phyloP scores from a whole-genome alignment of 2,888 invertebrate genomes.

The Acrobeloides nanus region DNA sequence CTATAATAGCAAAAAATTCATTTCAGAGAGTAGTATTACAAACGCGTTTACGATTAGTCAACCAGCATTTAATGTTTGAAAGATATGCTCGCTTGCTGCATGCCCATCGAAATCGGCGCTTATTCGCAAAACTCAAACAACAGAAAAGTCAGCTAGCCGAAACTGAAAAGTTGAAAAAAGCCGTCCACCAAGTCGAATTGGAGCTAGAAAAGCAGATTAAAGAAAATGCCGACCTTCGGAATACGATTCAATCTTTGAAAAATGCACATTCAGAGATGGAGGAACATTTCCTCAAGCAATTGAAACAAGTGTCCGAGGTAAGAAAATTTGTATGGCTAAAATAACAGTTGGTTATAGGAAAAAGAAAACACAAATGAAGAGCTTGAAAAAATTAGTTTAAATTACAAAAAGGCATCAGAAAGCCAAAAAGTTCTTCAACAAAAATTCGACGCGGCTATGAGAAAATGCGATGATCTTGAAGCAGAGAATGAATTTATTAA shows the following conservation, averaged over 20 bases:
- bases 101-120: slow-evolving; percentile 26
- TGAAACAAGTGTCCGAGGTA: neutral
- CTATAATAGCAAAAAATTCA: too few relatives aligned
- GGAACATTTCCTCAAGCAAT: neutral
- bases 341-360: too few relatives aligned
- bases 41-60: slow-evolving; percentile 30
- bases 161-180: slow-evolving; percentile 1
- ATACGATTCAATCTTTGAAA: neutral
- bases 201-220: slow-evolving; percentile 5
- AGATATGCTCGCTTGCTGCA: slow-evolving; percentile 30
- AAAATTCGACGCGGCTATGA: too few relatives aligned
- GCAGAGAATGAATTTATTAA: too few relatives aligned
- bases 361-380: slow-evolving; percentile 2
- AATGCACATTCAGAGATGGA: neutral
- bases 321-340: too few relatives aligned
- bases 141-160: slow-evolving; percentile 8
- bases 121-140: slow-evolving; percentile 23
- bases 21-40: slow-evolving; percentile 26
- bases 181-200: slow-evolving; percentile 2
- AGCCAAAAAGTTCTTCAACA: too few relatives aligned
- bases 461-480: too few relatives aligned
- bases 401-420: slow-evolving; percentile 5
- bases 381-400: neutral
- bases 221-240: too few relatives aligned
- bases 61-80: slow-evolving; percentile 37